A percentile compares a stretch with the other conserved stretches of the same genome.
Evolutionary conservation across 92 coral and sea anemone species (phyloP).

Genomic region (Porites divaricata): DNA sequence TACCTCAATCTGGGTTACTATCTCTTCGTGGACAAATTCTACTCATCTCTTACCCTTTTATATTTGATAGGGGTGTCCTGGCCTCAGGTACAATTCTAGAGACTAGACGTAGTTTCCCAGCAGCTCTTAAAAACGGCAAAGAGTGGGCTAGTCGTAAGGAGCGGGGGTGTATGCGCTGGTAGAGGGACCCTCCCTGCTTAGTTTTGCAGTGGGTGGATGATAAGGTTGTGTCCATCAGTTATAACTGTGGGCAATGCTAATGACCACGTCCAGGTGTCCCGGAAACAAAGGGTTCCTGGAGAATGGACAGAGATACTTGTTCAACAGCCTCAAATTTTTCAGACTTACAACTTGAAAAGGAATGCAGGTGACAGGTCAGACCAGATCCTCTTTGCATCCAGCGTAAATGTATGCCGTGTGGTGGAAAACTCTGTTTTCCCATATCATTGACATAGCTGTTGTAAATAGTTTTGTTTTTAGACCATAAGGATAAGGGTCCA

Average conservation of each 20-base stretch:
- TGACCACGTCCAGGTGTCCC: conserved; percentile 10
- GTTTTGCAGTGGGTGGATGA: conserved; percentile 53
- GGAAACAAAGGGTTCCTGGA: conserved; percentile 34
- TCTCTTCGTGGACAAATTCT: conserved; percentile 54
- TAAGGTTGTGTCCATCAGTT: conserved; percentile 45
- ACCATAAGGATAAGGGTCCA: conserved; percentile 36
- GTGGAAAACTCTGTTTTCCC: background rate
- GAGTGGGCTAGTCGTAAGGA: conserved; percentile 54
- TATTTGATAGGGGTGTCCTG: conserved; percentile 39
- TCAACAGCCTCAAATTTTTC: no score
- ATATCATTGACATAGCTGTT: conserved; percentile 23
- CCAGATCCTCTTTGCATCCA: no score
- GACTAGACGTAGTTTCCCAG: conserved; percentile 45
- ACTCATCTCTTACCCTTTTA: conserved; percentile 36
- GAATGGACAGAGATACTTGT: no score
- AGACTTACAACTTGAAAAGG: no score
- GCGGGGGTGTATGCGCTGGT: conserved; percentile 58
- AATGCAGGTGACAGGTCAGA: no score
- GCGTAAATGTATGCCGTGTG: no score
- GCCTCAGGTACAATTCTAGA: conserved; percentile 45
- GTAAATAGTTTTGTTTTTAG: conserved; percentile 52
- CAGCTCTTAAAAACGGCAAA: conserved; percentile 37
- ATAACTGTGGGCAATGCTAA: conserved; percentile 52
- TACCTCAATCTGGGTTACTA: conserved; percentile 41
- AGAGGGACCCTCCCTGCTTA: conserved; percentile 28